A percentile compares a stretch with the other conserved stretches of the same genome.
Evolutionary conservation across 64 coral and sea anemone genomes (phyloP).

Genomic region (Cladopsammia gracilis): DNA sequence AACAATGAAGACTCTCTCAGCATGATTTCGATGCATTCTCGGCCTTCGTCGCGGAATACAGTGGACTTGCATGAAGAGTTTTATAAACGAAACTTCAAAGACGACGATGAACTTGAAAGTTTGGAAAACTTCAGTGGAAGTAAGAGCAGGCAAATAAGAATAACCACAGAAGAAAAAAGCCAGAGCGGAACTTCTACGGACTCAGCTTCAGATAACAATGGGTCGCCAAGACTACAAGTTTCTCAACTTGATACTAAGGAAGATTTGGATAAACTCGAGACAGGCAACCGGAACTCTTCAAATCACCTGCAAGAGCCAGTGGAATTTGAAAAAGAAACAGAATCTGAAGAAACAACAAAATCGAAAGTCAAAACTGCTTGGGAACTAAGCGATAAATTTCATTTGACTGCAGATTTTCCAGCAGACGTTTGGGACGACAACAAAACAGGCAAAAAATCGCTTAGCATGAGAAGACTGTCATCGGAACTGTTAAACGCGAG

Average conservation of each 20-base stretch:
- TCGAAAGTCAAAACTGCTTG: constrained; percentile 30
- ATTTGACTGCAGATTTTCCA: constrained; percentile 23
- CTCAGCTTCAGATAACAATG: background rate
- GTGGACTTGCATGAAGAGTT: background rate
- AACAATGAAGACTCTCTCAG: background rate
- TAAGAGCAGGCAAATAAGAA: background rate
- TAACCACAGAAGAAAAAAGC: background rate
- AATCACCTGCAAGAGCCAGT: background rate
- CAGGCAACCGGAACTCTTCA: background rate
- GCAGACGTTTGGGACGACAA: constrained; percentile 21
- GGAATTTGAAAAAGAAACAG: background rate
- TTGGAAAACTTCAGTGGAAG: background rate
- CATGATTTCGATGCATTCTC: constrained; percentile 14
- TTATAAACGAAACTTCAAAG: background rate
- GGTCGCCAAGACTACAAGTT: constrained; percentile 7
- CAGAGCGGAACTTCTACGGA: background rate
- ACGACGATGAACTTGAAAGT: background rate
- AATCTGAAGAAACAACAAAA: background rate
- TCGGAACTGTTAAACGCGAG: constrained; percentile 7
- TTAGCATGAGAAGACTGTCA: background rate
- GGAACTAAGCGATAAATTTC: constrained; percentile 20
- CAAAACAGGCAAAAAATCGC: background rate
- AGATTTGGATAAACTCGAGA: background rate
- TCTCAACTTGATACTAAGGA: background rate
- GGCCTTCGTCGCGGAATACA: background rate